Conservation (phyloP, 2,797 vertebrate species). For the Dallia pectoralis region DNA sequence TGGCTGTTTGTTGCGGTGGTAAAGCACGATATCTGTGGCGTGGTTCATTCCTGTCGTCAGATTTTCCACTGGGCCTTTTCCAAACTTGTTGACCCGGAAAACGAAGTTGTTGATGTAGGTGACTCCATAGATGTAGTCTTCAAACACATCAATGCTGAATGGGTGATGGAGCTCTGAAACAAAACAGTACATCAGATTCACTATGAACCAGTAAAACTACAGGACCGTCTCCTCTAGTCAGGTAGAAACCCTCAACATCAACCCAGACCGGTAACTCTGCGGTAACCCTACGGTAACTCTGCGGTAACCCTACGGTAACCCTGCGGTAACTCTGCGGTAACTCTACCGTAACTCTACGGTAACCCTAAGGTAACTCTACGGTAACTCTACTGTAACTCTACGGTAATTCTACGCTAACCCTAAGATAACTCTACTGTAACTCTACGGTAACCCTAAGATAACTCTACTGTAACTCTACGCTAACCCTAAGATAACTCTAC, state of each 20-base stretch:
- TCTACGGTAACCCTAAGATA: constrained; percentile 52
- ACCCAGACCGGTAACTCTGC: no score
- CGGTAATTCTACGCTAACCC: constrained; percentile 76
- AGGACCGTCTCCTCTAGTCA: no score
- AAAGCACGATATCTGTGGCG: constrained; percentile 87
- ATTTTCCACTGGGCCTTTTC: constrained; percentile 83
- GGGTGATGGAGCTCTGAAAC: constrained; percentile 85
- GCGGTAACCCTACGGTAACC: constrained; percentile 83
- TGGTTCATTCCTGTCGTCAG: constrained; percentile 92
- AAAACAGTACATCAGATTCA: not conserved
- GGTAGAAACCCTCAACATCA: no score
- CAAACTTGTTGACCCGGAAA: constrained; percentile 95
- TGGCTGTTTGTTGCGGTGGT: constrained; percentile 92
- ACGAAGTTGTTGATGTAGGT: constrained; percentile 94
- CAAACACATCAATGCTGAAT: constrained; percentile 95
- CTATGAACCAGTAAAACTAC: not conserved
- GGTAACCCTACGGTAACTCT: constrained; percentile 78
- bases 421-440: constrained; percentile 79
- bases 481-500: constrained; percentile 73
- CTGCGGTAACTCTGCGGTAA: constrained; percentile 26
- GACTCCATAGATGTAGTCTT: constrained; percentile 94
- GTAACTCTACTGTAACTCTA: constrained; percentile 77
- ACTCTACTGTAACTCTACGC: constrained; percentile 73
- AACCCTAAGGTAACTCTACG: no score
- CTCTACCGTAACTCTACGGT: no score